Percentiles rank a stretch among this genome's conserved stretches.
phyloP scores from a whole-genome alignment of 2,113 vertebrate genomes.

The Nothobranchius kuhntae region DNA sequence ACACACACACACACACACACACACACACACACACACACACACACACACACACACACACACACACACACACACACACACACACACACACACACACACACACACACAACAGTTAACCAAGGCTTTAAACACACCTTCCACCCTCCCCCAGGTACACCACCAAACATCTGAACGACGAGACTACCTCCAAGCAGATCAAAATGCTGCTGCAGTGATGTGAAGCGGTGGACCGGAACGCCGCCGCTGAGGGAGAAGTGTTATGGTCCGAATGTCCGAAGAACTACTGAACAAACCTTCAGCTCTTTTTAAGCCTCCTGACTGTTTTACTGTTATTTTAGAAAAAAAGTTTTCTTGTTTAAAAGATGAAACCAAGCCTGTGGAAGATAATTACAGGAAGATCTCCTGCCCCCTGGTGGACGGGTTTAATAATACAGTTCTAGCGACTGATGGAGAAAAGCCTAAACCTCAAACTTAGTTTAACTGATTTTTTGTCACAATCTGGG shows the following conservation, averaged over 20 bases:
- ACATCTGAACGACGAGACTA: conserved; percentile 99
- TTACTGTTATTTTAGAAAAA: conserved; percentile 3
- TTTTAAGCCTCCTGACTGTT: conserved; percentile 8
- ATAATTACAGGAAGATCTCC: too few relatives aligned
- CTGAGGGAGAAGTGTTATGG: conserved; percentile 18
- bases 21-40: neutral
- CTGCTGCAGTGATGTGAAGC: conserved; percentile 86
- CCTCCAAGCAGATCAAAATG: conserved; percentile 96
- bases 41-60: neutral
- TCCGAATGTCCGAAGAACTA: conserved; percentile 49
- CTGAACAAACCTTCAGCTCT: conserved; percentile 42
- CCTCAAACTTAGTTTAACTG: too few relatives aligned
- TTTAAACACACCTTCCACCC: neutral
- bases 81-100: neutral
- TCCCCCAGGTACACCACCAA: conserved; percentile 94
- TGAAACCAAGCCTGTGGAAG: neutral
- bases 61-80: neutral
- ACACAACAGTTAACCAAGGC: neutral
- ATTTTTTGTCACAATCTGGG: too few relatives aligned
- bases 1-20: neutral
- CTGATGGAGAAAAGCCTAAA: too few relatives aligned
- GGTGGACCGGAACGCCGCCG: conserved; percentile 13
- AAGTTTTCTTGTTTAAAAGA: neutral
- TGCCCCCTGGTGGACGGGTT: too few relatives aligned
- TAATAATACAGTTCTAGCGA: too few relatives aligned